These are phyloP conservation scores for Polylopha cassiicola DNA, from an alignment of 2,888 invertebrate species.

Conservation along the genomic window DNA sequence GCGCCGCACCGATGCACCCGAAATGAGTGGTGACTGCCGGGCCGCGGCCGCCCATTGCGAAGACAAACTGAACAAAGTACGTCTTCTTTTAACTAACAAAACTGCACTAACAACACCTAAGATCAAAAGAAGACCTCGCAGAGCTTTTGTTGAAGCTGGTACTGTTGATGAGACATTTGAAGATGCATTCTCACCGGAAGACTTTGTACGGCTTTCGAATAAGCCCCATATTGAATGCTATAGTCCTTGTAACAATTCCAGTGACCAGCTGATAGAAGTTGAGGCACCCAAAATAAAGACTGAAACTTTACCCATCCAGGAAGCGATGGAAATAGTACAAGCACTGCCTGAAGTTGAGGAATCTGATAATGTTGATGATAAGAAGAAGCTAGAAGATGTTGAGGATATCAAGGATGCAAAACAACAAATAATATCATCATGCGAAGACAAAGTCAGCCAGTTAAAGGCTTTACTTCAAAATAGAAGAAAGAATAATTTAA, in stretches of 20 bases:
- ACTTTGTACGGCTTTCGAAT: slow-evolving; percentile 44
- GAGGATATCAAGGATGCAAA: too few species aligned
- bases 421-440: slow-evolving; percentile 44
- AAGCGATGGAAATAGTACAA: slow-evolving; percentile 29
- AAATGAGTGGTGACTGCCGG: slow-evolving; percentile 48
- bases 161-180: slow-evolving; percentile 54
- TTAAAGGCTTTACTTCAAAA: slow-evolving; percentile 50
- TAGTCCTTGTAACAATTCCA: slow-evolving; percentile 39
- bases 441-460: slow-evolving; percentile 59
- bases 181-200: slow-evolving; percentile 58
- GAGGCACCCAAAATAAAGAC: slow-evolving; percentile 44
- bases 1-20: slow-evolving; percentile 5
- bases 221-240: slow-evolving; percentile 42
- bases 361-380: slow-evolving; percentile 5
- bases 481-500: slow-evolving; percentile 34
- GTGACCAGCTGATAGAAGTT: slow-evolving; percentile 36
- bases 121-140: slow-evolving; percentile 38
- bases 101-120: slow-evolving; percentile 33
- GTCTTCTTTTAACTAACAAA: slow-evolving; percentile 40
- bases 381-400: slow-evolving; percentile 11
- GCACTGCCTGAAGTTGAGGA: neutral
- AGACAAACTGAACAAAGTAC: slow-evolving; percentile 54
- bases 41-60: slow-evolving; percentile 53
- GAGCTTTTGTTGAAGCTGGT: slow-evolving; percentile 47
- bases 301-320: slow-evolving; percentile 30